A percentile compares a stretch with the other conserved stretches of the same genome.
Conservation (phyloP, 2,113 vertebrate species). For the Oncorhynchus kisutch region DNA sequence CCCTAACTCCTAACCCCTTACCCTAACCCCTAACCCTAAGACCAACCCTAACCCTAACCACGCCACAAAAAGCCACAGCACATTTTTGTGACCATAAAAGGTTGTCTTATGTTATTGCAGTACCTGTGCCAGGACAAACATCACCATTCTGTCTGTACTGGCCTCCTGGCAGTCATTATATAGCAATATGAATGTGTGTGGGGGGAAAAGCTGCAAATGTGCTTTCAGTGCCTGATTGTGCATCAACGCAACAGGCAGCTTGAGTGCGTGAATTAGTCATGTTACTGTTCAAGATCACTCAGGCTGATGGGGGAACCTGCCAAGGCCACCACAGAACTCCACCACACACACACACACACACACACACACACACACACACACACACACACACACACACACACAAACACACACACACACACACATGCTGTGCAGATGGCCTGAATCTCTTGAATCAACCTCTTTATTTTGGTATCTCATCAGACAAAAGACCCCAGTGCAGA, state of each 20-base stretch:
- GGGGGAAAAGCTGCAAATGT: background rate
- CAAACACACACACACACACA: background rate
- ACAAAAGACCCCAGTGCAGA: background rate
- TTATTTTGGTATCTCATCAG: background rate
- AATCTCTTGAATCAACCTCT: background rate
- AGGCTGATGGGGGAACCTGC: background rate
- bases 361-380: background rate
- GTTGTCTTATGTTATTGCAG: conserved; percentile 2
- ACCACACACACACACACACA: background rate
- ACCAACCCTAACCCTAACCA: too few relatives aligned
- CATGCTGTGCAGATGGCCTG: background rate
- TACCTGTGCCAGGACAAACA: background rate
- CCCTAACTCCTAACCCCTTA: too few relatives aligned
- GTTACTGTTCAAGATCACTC: background rate
- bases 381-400: background rate
- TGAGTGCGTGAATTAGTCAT: conserved; percentile 5
- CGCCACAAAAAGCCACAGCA: background rate
- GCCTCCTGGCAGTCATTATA: conserved; percentile 10
- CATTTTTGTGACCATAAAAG: background rate
- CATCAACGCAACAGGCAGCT: conserved; percentile 2
- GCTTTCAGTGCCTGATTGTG: conserved; percentile 1
- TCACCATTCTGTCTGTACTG: background rate
- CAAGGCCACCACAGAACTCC: background rate
- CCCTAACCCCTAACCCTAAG: too few relatives aligned
- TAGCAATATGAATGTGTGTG: conserved; percentile 4